Base-by-base conservation (phyloP, 2,888 invertebrate genomes). In the Melipona bicolor region DNA sequence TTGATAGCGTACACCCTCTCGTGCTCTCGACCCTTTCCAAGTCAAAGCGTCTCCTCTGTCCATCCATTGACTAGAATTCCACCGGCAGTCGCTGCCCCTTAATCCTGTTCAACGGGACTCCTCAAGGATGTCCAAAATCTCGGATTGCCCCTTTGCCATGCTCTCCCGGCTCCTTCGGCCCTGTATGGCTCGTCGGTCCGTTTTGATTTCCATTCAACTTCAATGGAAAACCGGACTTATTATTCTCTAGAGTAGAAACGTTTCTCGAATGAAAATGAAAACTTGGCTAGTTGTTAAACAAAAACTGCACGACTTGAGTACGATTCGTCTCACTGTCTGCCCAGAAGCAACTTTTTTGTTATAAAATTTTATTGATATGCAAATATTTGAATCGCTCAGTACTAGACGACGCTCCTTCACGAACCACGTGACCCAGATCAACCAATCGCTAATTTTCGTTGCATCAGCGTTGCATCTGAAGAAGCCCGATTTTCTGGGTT, bases 1-100 rank as follows among this genome's bases (percentile, higher is more conserved):
- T 93, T 92, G 93, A 93, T 91, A 93, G 88, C 84, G 86, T 90
- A 94, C 90, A 93, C 92, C 92, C 91, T 90, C 90, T 86, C 81
- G 78, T 79, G 9, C 79, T 88, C 83, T 88, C 83, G 69, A 78
- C 78, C 85, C 79, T 81, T 72, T 87, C 79, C 69, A 83, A 89
- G 88, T 91, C 92, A 91, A 91, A 92, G 90, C 90, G 77, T 76
- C 88, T 91, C 89, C 87, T 89, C 90, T 79, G 90, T 91, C 91
- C 81, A 79, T 84, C 79, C 78, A 85, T 82, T 77, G 87, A 88
- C 77, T 88, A 91, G 90, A 92, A 93, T 92, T 92, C 90, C 87
- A 79, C 72, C 76, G 84, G 83, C 75, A 75, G 87, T 87, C 82
- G 83, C 87, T 84, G 67, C 6, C 71, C 83, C 87, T 86, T 87